phyloP scores from a whole-genome alignment of 2,113 vertebrate species.

The Istiophorus platypterus region DNA sequence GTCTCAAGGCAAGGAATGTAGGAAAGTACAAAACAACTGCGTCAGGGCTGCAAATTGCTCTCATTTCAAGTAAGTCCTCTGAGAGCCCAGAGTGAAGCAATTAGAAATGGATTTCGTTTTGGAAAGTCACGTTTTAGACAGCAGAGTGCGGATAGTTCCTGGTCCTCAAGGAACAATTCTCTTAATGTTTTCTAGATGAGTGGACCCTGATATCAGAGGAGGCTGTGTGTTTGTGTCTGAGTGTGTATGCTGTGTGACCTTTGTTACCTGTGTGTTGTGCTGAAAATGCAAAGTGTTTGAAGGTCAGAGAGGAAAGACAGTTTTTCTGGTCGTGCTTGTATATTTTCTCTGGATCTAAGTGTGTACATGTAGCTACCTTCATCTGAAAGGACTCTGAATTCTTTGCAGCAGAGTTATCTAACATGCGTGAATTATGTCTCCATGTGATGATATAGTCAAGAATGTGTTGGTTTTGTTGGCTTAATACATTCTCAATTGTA shows the following conservation, averaged over 20 bases:
- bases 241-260: background rate
- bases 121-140: constrained; percentile 32
- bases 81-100: constrained; percentile 51
- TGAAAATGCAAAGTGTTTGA: constrained; percentile 21
- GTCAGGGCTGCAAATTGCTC: constrained; percentile 56
- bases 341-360: background rate
- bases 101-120: constrained; percentile 69
- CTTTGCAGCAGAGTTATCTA: background rate
- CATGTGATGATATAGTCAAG: background rate
- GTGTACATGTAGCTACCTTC: background rate
- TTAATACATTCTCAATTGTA: background rate
- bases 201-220: constrained; percentile 44
- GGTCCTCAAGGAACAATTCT: constrained; percentile 60
- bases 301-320: constrained; percentile 1
- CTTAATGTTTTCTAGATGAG: constrained; percentile 60
- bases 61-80: constrained; percentile 55
- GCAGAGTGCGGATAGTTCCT: constrained; percentile 57
- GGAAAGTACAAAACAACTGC: constrained; percentile 37
- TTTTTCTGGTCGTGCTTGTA: background rate
- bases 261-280: constrained; percentile 1
- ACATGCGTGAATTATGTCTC: background rate
- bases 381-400: background rate
- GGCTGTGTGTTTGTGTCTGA: constrained; percentile 15
- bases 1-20: background rate
- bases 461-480: background rate